phyloP scores from a whole-genome alignment of 2,888 invertebrate genomes.

The Mesorhabditis spiculigera region DNA sequence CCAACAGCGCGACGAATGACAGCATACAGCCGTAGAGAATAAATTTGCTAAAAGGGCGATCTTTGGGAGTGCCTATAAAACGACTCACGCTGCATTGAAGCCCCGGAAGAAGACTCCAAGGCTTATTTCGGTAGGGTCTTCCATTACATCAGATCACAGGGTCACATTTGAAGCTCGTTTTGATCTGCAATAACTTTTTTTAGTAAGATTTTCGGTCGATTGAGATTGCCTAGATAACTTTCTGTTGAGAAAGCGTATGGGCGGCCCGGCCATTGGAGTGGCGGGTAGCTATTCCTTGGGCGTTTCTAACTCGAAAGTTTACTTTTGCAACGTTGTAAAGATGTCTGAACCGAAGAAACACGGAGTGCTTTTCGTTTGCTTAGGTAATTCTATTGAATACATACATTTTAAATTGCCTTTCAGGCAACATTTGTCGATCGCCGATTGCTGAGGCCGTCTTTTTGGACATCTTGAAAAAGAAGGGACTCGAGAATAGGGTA shows the following conservation, averaged over 20 bases:
- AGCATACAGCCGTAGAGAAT: conserved; percentile 13
- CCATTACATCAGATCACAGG: neutral
- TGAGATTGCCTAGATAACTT: too few species aligned
- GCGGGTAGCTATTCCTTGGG: too few species aligned
- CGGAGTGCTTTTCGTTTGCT: conserved; percentile 57
- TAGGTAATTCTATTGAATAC: conserved; percentile 38
- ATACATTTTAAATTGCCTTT: conserved; percentile 13
- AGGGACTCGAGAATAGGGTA: conserved; percentile 44
- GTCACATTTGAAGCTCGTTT: too few species aligned
- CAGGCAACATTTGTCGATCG: conserved; percentile 88
- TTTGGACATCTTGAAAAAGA: conserved; percentile 72
- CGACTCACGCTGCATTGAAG: conserved; percentile 64
- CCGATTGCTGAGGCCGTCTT: conserved; percentile 93
- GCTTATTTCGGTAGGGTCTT: conserved; percentile 26
- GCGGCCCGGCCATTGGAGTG: too few species aligned
- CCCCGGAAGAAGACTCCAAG: conserved; percentile 62
- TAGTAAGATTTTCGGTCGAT: too few species aligned
- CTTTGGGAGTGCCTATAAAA: neutral
- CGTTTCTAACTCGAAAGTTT: too few species aligned
- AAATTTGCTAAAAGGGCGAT: neutral
- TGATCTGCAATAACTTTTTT: too few species aligned
- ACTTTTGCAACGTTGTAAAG: neutral
- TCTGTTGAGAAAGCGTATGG: too few species aligned
- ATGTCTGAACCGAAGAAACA: conserved; percentile 36
- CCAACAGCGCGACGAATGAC: conserved; percentile 80